Base-by-base conservation (phyloP, 2,888 invertebrate genomes). In the Petrolisthes manimaculis region DNA sequence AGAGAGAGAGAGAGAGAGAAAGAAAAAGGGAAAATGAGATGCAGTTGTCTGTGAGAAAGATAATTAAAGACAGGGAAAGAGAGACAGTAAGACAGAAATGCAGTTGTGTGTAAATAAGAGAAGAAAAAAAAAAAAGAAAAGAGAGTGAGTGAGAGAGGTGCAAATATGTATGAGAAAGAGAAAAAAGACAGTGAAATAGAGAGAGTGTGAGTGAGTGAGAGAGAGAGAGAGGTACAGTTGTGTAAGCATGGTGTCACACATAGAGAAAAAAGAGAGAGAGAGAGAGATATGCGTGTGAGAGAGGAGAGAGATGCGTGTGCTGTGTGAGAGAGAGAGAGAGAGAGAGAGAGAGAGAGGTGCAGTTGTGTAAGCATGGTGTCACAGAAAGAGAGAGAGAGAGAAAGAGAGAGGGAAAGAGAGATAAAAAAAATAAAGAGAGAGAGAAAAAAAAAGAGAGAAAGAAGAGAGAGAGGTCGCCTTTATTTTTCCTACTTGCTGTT, bases 1-100 rank as follows among this genome's bases (percentile, higher is more conserved):
- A n/a, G 71, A 71, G 71, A 71, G 71, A 71, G 71, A n/a, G 71
- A 71, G n/a, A n/a, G 71, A 71, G 8, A n/a, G 71, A 71, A 18
- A 71, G n/a, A 12, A n/a, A n/a, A 6, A 18, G n/a, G n/a, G 71
- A 71, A 71, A 71, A 71, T 5, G 9, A n/a, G 9, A 71, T 5
- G 71, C 5, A 71, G 8, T 12, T 12, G n/a, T 5, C 18, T 12
- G 71, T 5, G n/a, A 71, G n/a, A n/a, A n/a, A 71, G n/a, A n/a
- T 5, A 71, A n/a, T 5, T 5, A 71, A n/a, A n/a, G n/a, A 8
- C 5, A 12, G n/a, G n/a, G 71, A n/a, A 18, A 71, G 71, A n/a
- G n/a, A 71, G 71, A 9, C 6, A 61, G 61, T 6, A 61, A 14
- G 61, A 14, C 6, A 61, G 61, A 14, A 61, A 61, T 6, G 61